Base-by-base conservation (phyloP, 2,797 vertebrate genomes). In the Alca torda region DNA sequence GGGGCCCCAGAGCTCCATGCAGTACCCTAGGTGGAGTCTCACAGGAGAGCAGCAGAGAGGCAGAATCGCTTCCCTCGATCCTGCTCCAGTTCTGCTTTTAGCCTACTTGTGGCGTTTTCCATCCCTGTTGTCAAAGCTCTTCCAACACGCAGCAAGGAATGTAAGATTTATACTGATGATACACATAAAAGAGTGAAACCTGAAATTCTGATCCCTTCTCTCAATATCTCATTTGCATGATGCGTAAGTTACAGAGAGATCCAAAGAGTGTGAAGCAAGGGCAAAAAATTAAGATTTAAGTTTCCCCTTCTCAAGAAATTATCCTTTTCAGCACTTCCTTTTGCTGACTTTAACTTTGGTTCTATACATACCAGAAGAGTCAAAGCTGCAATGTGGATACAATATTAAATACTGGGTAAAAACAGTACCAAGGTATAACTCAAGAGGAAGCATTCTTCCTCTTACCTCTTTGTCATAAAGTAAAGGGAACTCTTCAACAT, bases 381-480 rank as follows among this genome's bases (percentile, higher is more conserved):
- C 61, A 60, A 60, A 51, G n/a, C 20, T 84, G 31, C 23, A 53
- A 23, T 33, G 81, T 4, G 28, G 57, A 45, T 72, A 78, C 11
- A 10, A 16, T 41, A 81, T 37, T 65, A 90, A 95, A 51, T 51
- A 67, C 8, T 45, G 23, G 17, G 31, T 69, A 65, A 87, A 81
- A 85, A 64, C 7, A 82, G 41, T 74, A 45, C 16, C 68, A 95
- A 88, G 57, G 70, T 56, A 91, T 2, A 87, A 88, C 45, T 46
- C 82, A 88, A 84, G 93, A 95, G 88, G 79, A 96, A 94, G 80
- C 13, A 75, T 80, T 84, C 76, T 94, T 96, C 95, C 94, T 92
- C 91, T 81, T 82, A 92, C 74, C 79, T 95, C 85, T 85, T 72
- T 79, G 61, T 87, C 72, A 83, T 72, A 79, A 87, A 92, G 33